Conservation (phyloP, 37 sponge, comb jelly and placozoan genomes). For the Geodia barretti region DNA sequence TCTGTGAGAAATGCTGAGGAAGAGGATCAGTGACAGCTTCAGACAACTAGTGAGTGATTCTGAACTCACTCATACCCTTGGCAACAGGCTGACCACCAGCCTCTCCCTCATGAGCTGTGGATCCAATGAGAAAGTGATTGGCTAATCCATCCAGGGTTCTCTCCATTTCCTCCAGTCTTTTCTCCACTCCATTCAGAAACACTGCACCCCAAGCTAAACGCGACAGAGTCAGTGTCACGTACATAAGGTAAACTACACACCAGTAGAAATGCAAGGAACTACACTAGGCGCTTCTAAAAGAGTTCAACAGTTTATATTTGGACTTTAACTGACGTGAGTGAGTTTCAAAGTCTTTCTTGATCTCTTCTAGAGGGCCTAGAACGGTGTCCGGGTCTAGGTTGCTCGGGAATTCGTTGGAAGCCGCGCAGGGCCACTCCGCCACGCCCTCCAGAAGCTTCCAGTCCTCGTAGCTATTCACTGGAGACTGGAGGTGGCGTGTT, state of each 20-base stretch:
- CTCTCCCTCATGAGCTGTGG: background rate
- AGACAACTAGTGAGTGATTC: background rate
- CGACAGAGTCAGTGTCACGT: background rate
- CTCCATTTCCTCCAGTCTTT: conserved; percentile 15
- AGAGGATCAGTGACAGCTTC: too few relatives aligned
- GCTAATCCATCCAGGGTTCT: background rate
- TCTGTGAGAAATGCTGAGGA: conserved; percentile 20
- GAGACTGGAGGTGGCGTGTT: conserved; percentile 4
- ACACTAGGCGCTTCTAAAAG: background rate
- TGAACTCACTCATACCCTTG: conserved; percentile 12
- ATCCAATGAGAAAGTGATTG: conserved; percentile 15
- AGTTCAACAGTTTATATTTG: background rate
- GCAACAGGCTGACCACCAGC: conserved; percentile 19
- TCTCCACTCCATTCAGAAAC: conserved; percentile 22
- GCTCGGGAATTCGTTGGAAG: background rate
- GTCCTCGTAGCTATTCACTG: background rate
- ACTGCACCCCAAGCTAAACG: conserved; percentile 29
- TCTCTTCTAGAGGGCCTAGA: conserved; percentile 39
- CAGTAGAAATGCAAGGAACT: background rate
- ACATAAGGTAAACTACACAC: background rate
- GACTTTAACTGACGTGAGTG: conserved; percentile 53
- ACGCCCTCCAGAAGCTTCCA: background rate
- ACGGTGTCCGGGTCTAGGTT: background rate
- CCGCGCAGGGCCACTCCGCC: background rate
- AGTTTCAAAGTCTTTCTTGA: conserved; percentile 39